Base-by-base conservation (phyloP, 2,797 vertebrate genomes). In the Platyrinchus mystaceus region DNA sequence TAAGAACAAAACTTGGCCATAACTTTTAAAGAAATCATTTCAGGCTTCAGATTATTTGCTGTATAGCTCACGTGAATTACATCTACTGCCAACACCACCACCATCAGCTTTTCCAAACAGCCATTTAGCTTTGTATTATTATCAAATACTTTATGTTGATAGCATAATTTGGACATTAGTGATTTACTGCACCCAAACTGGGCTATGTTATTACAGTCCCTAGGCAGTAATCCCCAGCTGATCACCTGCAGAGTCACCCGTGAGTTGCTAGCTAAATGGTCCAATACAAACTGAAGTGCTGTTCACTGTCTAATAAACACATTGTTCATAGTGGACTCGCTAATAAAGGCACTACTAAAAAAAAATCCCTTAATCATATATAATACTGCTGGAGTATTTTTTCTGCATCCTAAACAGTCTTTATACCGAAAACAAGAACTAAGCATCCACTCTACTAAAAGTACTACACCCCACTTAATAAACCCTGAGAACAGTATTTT, bases 291-390 rank as follows among this genome's bases (percentile, higher is more conserved):
- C 76, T 50, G 59, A 85, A 93, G 39, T 76, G 59, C 47, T 67
- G 30, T 79, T 96, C 3, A 1, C 73, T 78, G 7, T 73, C 79
- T 93, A 37, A 95, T 89, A 87, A 96, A 90, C 84, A 81, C 39
- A 82, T 88, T 88, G 87, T 95, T 95, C 77, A 59, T 74, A 59
- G 77, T 70, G 60, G 62, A 10, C 86, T 91, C 0, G 0, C 85
- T 94, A 88, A 87, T 91, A 88, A 88, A 63, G 47, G 24, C 80
- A 76, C 36, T 32, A 46, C 76, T 89, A 55, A 86, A 93, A 94
- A 91, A 94, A 84, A 87, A 94, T 93, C 76, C 43, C 55, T 90
- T 91, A 93, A 91, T 96, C 69, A 36, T 75, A 27, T 62, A n/a
- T 86, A 78, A 93, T 86, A 91, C 63, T 3, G 10, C 21, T 63